Conservation (phyloP, 35 echinoderm and acorn worm species). For the Apostichopus californicus region DNA sequence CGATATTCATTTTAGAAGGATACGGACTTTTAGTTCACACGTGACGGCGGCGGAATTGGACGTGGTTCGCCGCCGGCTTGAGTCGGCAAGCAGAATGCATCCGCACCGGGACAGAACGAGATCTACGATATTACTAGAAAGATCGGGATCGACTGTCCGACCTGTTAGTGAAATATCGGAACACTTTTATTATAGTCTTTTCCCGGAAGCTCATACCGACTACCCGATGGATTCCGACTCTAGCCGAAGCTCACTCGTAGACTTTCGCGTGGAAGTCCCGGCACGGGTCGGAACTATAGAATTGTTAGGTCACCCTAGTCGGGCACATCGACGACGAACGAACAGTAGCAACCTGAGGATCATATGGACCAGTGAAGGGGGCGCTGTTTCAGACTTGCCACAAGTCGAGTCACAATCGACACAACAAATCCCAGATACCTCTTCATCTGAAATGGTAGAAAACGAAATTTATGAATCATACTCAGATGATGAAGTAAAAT, state of each 20-base stretch:
- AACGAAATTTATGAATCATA: constrained; percentile 90
- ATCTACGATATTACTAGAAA: constrained; percentile 75
- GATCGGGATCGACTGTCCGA: constrained; percentile 68
- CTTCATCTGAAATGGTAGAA: constrained; percentile 79
- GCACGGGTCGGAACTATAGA: constrained; percentile 37
- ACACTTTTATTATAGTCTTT: constrained; percentile 93
- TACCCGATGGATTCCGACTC: constrained; percentile 12
- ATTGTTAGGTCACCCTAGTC: constrained; percentile 20
- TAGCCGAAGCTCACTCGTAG: constrained; percentile 34
- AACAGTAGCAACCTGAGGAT: constrained; percentile 46
- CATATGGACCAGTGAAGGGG: constrained; percentile 34
- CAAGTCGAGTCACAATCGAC: background rate
- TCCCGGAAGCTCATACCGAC: constrained; percentile 55
- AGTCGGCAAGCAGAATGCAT: constrained; percentile 9
- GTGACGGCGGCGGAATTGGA: constrained; percentile 73
- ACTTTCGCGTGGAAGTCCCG: constrained; percentile 43
- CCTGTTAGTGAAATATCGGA: constrained; percentile 80
- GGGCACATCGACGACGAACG: constrained; percentile 19
- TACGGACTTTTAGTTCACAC: constrained; percentile 78
- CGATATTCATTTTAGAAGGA: constrained; percentile 65
- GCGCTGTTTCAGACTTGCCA: constrained; percentile 4
- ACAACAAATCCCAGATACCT: background rate
- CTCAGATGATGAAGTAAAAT: constrained; percentile 69
- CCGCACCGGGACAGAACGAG: constrained; percentile 63
- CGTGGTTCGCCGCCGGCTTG: constrained; percentile 62